Base-by-base conservation (phyloP, 1,140 invertebrate genomes). In the Arion vulgaris region DNA sequence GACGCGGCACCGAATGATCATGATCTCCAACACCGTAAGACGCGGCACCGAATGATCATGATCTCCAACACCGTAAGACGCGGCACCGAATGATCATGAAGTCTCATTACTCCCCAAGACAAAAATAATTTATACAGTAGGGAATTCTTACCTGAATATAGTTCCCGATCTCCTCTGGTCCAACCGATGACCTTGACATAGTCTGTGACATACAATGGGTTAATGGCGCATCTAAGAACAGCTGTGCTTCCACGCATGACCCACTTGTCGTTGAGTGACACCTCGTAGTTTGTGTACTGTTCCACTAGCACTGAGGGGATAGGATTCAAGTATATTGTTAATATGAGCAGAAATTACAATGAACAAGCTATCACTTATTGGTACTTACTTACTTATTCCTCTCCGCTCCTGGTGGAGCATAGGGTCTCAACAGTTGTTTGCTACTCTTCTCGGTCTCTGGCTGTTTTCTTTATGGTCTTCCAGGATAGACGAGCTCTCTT, bases 201-300 rank as follows among this genome's bases (percentile, higher is more conserved):
- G 93, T 96, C 95, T 91, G 95, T 95, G 85, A 96, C 95, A 91
- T 95, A 96, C 87, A 94, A 95, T 76, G 96, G 96, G 81, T 90
- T 89, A 86, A 97, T 95, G 85, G 95, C 94, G 92, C 96, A 97
- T 89, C 95, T 94, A 81, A 97, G 93, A 76, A 97, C 94, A 51
- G 96, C 96, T 13, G 96, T 95, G 93, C 98, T 98, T 76, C 96
- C 97, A 89, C 95, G 95, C 89, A 98, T 97, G 75, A 98, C 96
- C 93, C 97, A 98, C 89, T 97, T 95, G 83, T 96, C 95, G 84
- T 96, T 95, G 39, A 96, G 95, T 93, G 95, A 94, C 62, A 96
- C 95, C 89, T 95, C 95, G 93, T 97, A 98, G 89, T 95, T 95
- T 89, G 96, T 85, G 78, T 91, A 88, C 62, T 89, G 85, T 19